Base-by-base conservation (phyloP, 2,797 vertebrate species). In the Gadopsis marmoratus region DNA sequence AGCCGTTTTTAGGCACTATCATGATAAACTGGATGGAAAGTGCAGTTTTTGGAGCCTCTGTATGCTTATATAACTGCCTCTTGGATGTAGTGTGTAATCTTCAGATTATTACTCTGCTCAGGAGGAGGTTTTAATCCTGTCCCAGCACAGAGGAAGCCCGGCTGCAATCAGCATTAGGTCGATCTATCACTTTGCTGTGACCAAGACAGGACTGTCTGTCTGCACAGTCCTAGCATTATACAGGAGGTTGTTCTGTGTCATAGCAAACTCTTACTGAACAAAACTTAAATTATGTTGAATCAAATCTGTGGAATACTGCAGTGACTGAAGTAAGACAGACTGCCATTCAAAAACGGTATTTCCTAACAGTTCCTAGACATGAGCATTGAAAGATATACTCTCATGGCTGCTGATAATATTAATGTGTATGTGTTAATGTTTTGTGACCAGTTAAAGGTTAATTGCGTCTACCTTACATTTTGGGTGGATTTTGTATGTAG, bases 1-100 rank as follows among this genome's bases (percentile, higher is more conserved):
- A 75, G 9, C 7, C 14, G 17, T 35, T 82, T 81, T 79, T 51
- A 60, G 43, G 73, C 35, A 33, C 47, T 29, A 21, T 54, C 35
- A 72, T 71, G 64, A 76, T 74, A 74, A 84, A 81, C 47, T 71
- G 62, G 54, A 71, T 67, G 50, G 78, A 85, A 88, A 86, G 67
- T 80, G 45, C 21, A 72, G 63, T 86, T 89, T 84, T 84, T 77
- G 79, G 64, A 82, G 79, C 58, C 83, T 76, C 26, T 61, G 58
- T 71, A 82, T 33, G 39, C 83, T 93, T 92, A 88, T 64, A 72
- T 91, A 94, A 95, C 86, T 39, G 53, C 86, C 83, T 87, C 79
- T 90, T 88, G 86, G 79, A 92, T 86, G 89, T 74, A 78, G 79
- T 78, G 80, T 85, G 77, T 95, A 95, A 94, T 95, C 94, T 95